phyloP scores from a whole-genome alignment of 1,140 invertebrate genomes.

The Drosophila punjabiensis region DNA sequence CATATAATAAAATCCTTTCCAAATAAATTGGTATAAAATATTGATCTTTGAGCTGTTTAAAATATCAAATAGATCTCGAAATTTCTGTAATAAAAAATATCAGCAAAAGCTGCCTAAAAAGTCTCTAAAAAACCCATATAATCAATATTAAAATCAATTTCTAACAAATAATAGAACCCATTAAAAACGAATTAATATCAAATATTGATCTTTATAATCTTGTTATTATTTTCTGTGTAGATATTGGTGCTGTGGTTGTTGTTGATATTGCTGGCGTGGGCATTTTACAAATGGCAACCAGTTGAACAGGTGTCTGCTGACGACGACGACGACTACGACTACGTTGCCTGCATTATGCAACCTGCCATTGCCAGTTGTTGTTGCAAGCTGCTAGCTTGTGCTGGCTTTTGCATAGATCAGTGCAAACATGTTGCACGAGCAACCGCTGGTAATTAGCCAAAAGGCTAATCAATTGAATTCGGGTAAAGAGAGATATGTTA shows the following conservation, averaged over 20 bases:
- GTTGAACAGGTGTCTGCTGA: constrained; percentile 74
- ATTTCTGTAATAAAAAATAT: background rate
- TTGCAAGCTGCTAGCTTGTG: constrained; percentile 1
- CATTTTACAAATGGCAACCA: constrained; percentile 72
- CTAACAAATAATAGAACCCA: background rate
- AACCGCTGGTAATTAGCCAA: constrained; percentile 54
- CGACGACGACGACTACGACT: constrained; percentile 36
- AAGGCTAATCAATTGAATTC: constrained; percentile 21
- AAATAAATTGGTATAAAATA: background rate
- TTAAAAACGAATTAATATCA: background rate
- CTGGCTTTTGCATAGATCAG: constrained; percentile 70
- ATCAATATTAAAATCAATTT: background rate
- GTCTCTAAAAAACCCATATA: too few relatives aligned
- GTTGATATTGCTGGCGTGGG: constrained; percentile 66
- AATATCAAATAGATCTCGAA: background rate
- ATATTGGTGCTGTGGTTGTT: constrained; percentile 32
- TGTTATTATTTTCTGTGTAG: constrained; percentile 25
- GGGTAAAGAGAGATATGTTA: background rate
- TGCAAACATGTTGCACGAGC: constrained; percentile 48
- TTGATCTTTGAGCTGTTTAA: background rate
- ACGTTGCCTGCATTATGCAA: constrained; percentile 75
- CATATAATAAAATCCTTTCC: background rate
- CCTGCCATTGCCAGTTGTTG: constrained; percentile 55
- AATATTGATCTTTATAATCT: constrained; percentile 2
- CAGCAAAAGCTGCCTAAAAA: background rate